Evolutionary conservation across 2,113 vertebrate genomes (phyloP), one percentile per base, ranked within the genome.

Genomic region (Syngnathoides biaculeatus): DNA sequence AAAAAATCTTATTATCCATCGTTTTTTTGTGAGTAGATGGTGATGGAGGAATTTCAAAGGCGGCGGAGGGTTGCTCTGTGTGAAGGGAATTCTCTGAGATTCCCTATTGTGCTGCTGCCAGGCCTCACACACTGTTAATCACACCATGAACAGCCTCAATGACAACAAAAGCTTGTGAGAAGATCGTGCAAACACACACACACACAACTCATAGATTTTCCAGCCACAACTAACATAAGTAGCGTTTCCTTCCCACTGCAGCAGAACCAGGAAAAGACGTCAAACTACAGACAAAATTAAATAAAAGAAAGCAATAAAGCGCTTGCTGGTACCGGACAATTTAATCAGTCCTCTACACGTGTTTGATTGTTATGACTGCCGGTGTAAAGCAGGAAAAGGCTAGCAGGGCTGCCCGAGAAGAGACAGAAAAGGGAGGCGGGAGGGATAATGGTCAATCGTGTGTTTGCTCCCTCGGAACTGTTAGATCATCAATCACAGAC

Each of bases 401-500:
- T 61, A 78, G 58, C 27, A 47, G 68, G 43, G 52, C 9, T 39
- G 35, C 20, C 56, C 6, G 27, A 62, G 35, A 58, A 65, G 58
- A 39, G 35, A 24, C 43, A 26, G 67, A 73, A 61, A 74, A 72
- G 40, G 62, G 42, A 59, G 69, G 78, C 52, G 47, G 47, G 58
- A 15, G 39, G 38, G 59, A 58, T 56, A 72, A 73, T 61, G 50
- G 64, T 63, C 38, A 78, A 56, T 65, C 69, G 64, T 30, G 22
- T 71, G 63, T 66, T 74, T 62, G 78, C 75, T 85, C 84, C 86
- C 84, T 53, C 73, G 80, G 79, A 89, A 89, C 75, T 74, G 78
- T 75, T 87, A 86, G 90, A 92, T 92, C 92, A 93, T 93, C 90
- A 93, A 94, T 94, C 93, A 94, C 71, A 86, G 80, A 90, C 89